A percentile compares a stretch with the other conserved stretches of the same genome.
Evolutionary conservation across 1,140 invertebrate genomes (phyloP).

Genomic region (Pseudomyrmex cubaensis): DNA sequence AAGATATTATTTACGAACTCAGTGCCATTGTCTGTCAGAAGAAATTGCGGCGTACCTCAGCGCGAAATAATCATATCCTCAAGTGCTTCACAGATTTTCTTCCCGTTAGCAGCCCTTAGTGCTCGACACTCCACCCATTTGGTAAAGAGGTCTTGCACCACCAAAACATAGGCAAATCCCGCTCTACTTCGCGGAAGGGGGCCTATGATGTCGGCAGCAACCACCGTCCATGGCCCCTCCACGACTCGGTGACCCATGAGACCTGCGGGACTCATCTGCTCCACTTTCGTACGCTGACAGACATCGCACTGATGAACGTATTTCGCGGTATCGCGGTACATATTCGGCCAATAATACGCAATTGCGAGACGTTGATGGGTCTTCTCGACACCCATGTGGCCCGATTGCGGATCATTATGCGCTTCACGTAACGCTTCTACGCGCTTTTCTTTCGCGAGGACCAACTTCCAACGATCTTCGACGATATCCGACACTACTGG

Average conservation of each 20-base stretch:
- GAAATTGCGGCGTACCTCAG: not conserved
- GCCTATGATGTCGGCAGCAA: not conserved
- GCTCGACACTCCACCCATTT: not conserved
- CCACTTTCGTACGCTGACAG: slow-evolving; percentile 70
- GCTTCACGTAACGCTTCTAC: not conserved
- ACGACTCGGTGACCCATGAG: slow-evolving; percentile 62
- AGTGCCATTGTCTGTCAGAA: not conserved
- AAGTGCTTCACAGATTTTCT: not conserved
- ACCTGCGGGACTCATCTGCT: slow-evolving; percentile 62
- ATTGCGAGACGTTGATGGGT: slow-evolving; percentile 58
- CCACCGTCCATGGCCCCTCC: not conserved
- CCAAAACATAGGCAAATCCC: not conserved
- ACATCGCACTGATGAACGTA: slow-evolving; percentile 53
- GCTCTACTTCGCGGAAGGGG: not conserved
- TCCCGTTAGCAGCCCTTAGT: not conserved
- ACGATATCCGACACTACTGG: not conserved
- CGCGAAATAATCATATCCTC: not conserved
- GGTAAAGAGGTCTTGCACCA: not conserved
- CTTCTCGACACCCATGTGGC: slow-evolving; percentile 78
- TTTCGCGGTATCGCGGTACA: slow-evolving; percentile 58
- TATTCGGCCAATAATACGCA: slow-evolving; percentile 60
- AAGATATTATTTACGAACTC: not conserved
- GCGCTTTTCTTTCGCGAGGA: not conserved
- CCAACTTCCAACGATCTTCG: not conserved
- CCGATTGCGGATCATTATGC: not conserved